Evolutionary conservation across 2,888 invertebrate genomes (phyloP).

Genomic region (Dendrolimus pini): DNA sequence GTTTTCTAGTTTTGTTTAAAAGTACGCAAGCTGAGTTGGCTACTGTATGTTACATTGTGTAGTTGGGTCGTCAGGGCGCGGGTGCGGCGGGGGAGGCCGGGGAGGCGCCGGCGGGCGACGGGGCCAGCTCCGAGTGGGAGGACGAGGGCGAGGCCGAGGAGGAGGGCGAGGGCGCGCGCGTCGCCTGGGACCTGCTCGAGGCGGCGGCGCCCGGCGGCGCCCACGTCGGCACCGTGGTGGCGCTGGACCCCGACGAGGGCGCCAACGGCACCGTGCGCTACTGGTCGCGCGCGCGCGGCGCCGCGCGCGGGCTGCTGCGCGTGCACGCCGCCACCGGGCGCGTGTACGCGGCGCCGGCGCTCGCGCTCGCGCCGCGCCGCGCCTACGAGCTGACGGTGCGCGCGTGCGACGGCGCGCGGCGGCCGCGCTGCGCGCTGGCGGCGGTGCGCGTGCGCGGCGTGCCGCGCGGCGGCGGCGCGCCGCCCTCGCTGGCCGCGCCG

Average conservation of each 20-base stretch:
- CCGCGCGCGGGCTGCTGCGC: slow-evolving; percentile 87
- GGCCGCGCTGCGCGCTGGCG: slow-evolving; percentile 84
- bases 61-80: too few relatives aligned
- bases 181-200: slow-evolving; percentile 35
- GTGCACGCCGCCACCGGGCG: slow-evolving; percentile 90
- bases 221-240: slow-evolving; percentile 76
- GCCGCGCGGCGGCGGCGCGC: slow-evolving; percentile 76
- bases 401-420: slow-evolving; percentile 88
- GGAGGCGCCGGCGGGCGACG: slow-evolving; percentile 23
- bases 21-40: too few relatives aligned
- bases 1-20: too few relatives aligned
- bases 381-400: slow-evolving; percentile 76
- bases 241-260: slow-evolving; percentile 88
- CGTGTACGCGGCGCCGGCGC: slow-evolving; percentile 82
- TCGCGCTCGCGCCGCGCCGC: slow-evolving; percentile 79
- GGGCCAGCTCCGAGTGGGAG: slow-evolving; percentile 43
- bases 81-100: slow-evolving; percentile 9
- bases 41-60: too few relatives aligned
- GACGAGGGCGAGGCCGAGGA: slow-evolving; percentile 44
- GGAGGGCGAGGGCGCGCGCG: slow-evolving; percentile 31
- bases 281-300: slow-evolving; percentile 79
- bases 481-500: slow-evolving; percentile 78
- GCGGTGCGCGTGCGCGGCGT: slow-evolving; percentile 80
- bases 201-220: slow-evolving; percentile 25
- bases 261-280: slow-evolving; percentile 90